Evolutionary conservation across 2,113 vertebrate species (phyloP), one percentile per base, ranked within the genome.

Genomic region (Tichodroma muraria): DNA sequence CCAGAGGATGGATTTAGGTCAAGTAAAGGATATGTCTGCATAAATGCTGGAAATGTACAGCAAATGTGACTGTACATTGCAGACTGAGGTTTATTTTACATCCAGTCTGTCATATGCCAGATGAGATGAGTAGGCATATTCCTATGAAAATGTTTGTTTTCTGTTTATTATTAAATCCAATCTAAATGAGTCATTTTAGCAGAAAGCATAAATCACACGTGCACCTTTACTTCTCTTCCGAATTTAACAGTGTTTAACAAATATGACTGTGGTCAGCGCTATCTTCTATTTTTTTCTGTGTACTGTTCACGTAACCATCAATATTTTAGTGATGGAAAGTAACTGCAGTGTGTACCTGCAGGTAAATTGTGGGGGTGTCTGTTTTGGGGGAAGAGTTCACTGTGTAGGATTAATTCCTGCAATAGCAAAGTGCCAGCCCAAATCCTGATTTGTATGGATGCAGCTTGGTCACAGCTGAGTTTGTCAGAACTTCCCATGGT

Each of bases 271-370:
- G n/a, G 6, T 44, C 37, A n/a, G 42, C 44, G 31, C 44, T 78
- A 6, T 13, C 12, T 42, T 66, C 27, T 18, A 0, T 11, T 30
- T 14, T n/a, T 72, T 85, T 13, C 33, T 8, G 0, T 15, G 2
- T 21, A 5, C 33, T 54, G 20, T 38, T 86, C 27, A n/a, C 0
- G 0, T 22, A 63, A 33, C 13, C 31, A 37, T 40, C 60, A 40
- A 15, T 57, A 28, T 56, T 84, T 70, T 17, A 37, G 38, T 22
- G 42, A 18, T 35, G 35, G 50, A 38, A 65, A 71, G 42, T 33
- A 50, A n/a, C 15, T 24, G 37, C 31, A 53, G 13, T 9, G 8
- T 33, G 49, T 18, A 45, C 28, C n/a, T 90, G 72, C 35, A 45
- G 68, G 24, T 47, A 35, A 52, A 56, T 45, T 1, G 0, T n/a